These are phyloP conservation scores for Hycleus phaleratus DNA, from an alignment of 1,140 invertebrate species.

Conservation along the genomic window DNA sequence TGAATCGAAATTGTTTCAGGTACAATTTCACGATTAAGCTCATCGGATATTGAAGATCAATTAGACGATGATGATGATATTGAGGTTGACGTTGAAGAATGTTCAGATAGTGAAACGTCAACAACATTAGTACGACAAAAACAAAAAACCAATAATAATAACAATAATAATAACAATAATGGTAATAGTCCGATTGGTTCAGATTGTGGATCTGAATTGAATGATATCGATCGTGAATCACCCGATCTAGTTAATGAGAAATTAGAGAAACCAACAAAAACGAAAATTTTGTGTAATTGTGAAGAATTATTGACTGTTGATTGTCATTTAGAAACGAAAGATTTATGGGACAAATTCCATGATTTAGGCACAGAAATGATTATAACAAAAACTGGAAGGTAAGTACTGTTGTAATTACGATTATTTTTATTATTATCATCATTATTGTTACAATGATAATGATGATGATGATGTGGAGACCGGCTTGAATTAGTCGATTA, in stretches of 20 bases:
- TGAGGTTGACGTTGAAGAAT: slow-evolving; percentile 40
- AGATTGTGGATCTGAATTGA: slow-evolving; percentile 35
- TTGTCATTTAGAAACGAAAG: slow-evolving; percentile 89
- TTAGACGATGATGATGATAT: slow-evolving; percentile 37
- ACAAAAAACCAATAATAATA: slow-evolving; percentile 20
- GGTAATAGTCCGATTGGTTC: slow-evolving; percentile 32
- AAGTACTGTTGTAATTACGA: slow-evolving; percentile 36
- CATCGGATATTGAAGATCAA: slow-evolving; percentile 31
- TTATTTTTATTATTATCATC: too few relatives aligned
- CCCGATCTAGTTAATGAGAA: slow-evolving; percentile 31
- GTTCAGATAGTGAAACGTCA: slow-evolving; percentile 34
- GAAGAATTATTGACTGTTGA: slow-evolving; percentile 77
- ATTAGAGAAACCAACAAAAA: slow-evolving; percentile 19
- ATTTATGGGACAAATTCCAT: slow-evolving; percentile 90
- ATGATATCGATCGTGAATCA: slow-evolving; percentile 35
- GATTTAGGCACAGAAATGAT: slow-evolving; percentile 96
- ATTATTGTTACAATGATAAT: too few relatives aligned
- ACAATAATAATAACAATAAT: slow-evolving; percentile 6
- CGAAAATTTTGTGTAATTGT: slow-evolving; percentile 63
- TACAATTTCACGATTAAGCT: slow-evolving; percentile 27
- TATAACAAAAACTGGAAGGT: slow-evolving; percentile 96
- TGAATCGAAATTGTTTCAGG: slow-evolving; percentile 18
- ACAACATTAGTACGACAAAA: slow-evolving; percentile 13
- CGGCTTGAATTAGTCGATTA: background rate
- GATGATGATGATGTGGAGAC: too few relatives aligned